phyloP scores from a whole-genome alignment of 2,797 vertebrate species.

The Okamejei kenojei region DNA sequence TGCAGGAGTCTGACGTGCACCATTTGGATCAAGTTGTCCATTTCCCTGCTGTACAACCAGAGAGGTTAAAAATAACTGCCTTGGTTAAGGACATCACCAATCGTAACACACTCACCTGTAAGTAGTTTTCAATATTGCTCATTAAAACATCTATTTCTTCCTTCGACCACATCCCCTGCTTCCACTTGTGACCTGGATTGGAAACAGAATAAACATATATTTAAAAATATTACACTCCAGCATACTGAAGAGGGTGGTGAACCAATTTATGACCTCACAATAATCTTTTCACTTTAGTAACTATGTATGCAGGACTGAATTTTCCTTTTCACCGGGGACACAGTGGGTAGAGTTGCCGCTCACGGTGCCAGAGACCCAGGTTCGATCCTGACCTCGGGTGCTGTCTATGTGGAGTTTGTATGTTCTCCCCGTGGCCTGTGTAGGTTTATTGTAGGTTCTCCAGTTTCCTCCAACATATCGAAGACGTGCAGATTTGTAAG shows the following conservation, averaged over 20 bases:
- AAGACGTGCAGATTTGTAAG: too few relatives aligned
- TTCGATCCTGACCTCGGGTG: too few relatives aligned
- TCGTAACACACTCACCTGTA: constrained; percentile 67
- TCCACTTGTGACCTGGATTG: constrained; percentile 89
- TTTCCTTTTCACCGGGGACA: not conserved
- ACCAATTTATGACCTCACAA: not conserved
- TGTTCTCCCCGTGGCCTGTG: too few relatives aligned
- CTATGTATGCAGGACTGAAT: not conserved
- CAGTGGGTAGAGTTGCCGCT: too few relatives aligned
- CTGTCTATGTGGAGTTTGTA: too few relatives aligned
- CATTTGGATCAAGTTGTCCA: too few relatives aligned
- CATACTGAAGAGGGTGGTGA: too few relatives aligned
- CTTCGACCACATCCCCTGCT: constrained; percentile 99
- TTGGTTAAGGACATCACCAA: not conserved
- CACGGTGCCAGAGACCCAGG: too few relatives aligned
- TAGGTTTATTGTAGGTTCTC: too few relatives aligned
- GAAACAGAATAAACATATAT: constrained; percentile 44
- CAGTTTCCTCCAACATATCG: too few relatives aligned
- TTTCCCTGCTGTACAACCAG: too few relatives aligned
- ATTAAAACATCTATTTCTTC: constrained; percentile 96
- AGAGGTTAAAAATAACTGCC: not conserved
- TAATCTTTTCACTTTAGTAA: not conserved
- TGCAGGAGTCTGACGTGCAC: too few relatives aligned
- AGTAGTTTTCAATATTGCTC: constrained; percentile 89
- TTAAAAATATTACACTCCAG: not conserved